These are phyloP conservation scores for Pasiphila rectangulata DNA, from an alignment of 2,888 invertebrate species.

Conservation along the genomic window DNA sequence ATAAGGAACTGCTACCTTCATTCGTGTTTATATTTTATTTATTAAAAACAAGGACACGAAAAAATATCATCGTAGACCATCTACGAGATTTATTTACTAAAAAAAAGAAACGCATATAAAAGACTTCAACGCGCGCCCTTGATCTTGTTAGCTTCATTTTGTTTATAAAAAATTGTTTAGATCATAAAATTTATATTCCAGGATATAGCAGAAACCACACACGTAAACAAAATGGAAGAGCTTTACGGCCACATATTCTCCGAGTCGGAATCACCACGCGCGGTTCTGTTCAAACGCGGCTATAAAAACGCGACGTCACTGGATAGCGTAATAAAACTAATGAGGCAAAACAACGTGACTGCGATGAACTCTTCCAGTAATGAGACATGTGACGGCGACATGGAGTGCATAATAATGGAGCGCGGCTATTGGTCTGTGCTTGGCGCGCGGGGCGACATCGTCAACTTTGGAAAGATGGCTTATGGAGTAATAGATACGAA, in stretches of 20 bases:
- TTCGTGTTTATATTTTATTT: no score
- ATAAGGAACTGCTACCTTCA: neutral
- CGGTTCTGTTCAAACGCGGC: constrained; percentile 58
- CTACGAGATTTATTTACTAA: constrained; percentile 1
- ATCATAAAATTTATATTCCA: constrained; percentile 34
- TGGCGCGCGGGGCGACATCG: constrained; percentile 66
- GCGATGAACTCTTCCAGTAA: constrained; percentile 48
- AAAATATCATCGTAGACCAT: neutral
- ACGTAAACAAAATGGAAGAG: constrained; percentile 59
- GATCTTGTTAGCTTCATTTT: constrained; percentile 14
- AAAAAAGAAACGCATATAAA: constrained; percentile 1
- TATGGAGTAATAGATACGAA: constrained; percentile 82
- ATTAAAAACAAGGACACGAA: no score
- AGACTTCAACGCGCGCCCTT: constrained; percentile 10
- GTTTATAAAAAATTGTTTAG: neutral
- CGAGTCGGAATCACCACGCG: constrained; percentile 59
- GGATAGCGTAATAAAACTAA: constrained; percentile 59
- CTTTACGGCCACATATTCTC: constrained; percentile 61
- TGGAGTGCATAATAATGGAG: constrained; percentile 52
- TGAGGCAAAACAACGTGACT: constrained; percentile 68
- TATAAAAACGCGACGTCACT: constrained; percentile 64
- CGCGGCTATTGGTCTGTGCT: constrained; percentile 57
- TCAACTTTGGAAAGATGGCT: constrained; percentile 46
- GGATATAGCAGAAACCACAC: constrained; percentile 64
- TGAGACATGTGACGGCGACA: constrained; percentile 45